phyloP scores from a whole-genome alignment of 2,888 invertebrate genomes.

The Erpobdella octoculata region DNA sequence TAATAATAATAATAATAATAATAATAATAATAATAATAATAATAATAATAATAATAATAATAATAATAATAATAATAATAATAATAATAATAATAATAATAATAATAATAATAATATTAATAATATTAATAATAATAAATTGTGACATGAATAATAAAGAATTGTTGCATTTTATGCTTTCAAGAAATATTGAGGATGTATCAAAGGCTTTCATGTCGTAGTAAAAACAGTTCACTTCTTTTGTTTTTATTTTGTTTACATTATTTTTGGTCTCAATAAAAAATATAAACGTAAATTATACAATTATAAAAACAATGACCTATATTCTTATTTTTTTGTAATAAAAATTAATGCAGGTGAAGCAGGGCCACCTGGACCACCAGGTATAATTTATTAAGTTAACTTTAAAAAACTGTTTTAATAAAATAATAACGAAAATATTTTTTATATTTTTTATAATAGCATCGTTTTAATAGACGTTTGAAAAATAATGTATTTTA shows the following conservation, averaged over 20 bases:
- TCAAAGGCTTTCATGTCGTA: slow-evolving; percentile 4
- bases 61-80: background rate
- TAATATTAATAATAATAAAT: background rate
- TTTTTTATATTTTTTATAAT: too few species aligned
- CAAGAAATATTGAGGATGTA: background rate
- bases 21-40: background rate
- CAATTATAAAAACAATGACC: background rate
- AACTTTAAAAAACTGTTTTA: background rate
- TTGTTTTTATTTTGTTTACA: background rate
- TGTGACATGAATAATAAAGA: background rate
- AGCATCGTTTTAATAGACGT: too few species aligned
- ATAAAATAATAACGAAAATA: background rate
- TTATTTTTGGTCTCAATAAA: background rate
- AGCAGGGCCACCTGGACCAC: slow-evolving; percentile 35
- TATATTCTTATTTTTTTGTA: background rate
- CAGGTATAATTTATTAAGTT: slow-evolving; percentile 30
- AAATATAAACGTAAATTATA: background rate
- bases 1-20: background rate
- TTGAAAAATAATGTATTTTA: too few species aligned
- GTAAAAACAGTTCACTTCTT: background rate
- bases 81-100: background rate
- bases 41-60: background rate
- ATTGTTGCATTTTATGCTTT: background rate
- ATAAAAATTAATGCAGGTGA: slow-evolving; percentile 32
- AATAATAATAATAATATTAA: background rate